Evolutionary conservation across 2,113 vertebrate species (phyloP).

Genomic region (Loxodonta africana): DNA sequence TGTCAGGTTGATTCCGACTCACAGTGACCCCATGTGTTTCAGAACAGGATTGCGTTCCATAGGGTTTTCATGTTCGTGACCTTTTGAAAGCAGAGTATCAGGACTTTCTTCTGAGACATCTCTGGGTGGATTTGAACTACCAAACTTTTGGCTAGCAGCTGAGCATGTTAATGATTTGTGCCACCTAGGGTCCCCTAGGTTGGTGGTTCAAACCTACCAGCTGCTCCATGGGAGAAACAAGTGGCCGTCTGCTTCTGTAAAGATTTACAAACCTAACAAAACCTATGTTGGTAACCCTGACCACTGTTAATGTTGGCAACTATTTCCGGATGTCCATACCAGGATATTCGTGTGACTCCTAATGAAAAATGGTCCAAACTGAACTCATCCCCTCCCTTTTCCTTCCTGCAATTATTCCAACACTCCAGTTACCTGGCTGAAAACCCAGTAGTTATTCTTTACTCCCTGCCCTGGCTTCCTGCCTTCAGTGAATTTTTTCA

Average conservation of each 20-base stretch:
- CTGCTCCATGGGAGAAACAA: too few relatives aligned
- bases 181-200: too few relatives aligned
- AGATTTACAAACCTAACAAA: too few relatives aligned
- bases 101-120: neutral
- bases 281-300: neutral
- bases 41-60: neutral
- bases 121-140: neutral
- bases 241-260: too few relatives aligned
- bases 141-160: neutral
- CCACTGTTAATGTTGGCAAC: neutral
- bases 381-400: neutral
- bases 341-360: neutral
- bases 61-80: neutral
- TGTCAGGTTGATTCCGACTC: neutral
- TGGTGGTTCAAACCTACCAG: too few relatives aligned
- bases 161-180: neutral
- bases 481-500: neutral
- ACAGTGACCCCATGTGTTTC: neutral
- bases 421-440: neutral
- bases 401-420: neutral
- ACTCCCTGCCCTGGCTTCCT: neutral
- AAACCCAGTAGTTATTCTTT: neutral
- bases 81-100: neutral
- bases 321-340: neutral
- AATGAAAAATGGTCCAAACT: neutral